Evolutionary conservation across 2,888 invertebrate genomes (phyloP).

Genomic region (Atrina japonica): DNA sequence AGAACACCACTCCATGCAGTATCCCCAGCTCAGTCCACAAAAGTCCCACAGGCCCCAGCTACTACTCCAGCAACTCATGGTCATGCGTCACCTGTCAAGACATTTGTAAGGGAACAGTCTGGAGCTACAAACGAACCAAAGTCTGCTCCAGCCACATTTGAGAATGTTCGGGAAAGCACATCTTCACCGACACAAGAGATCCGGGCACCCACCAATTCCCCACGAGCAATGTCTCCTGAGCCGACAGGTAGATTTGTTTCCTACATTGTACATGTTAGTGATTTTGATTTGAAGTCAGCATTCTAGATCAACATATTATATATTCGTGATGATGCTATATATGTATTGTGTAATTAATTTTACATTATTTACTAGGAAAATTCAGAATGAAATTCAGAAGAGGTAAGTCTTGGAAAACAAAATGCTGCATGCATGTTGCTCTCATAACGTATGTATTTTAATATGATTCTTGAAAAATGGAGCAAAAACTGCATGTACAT

Average conservation of each 20-base stretch:
- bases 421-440: no score
- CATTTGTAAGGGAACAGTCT: slow-evolving; percentile 44
- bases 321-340: no score
- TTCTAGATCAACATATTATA: no score
- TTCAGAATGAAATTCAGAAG: no score
- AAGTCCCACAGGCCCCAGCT: slow-evolving; percentile 65
- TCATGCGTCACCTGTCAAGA: slow-evolving; percentile 51
- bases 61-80: slow-evolving; percentile 62
- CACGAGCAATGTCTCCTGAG: slow-evolving; percentile 52
- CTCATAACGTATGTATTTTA: no score
- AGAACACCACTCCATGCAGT: slow-evolving; percentile 47
- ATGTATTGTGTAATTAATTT: no score
- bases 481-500: no score
- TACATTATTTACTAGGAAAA: no score
- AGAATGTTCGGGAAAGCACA: slow-evolving; percentile 38
- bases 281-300: background rate
- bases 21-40: slow-evolving; percentile 62
- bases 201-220: slow-evolving; percentile 58
- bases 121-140: slow-evolving; percentile 35
- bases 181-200: slow-evolving; percentile 52
- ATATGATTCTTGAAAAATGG: no score
- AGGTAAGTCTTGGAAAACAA: no score
- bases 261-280: background rate
- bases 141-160: slow-evolving; percentile 43
- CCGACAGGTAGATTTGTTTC: slow-evolving; percentile 50